Evolutionary conservation across 2,888 invertebrate species (phyloP), one percentile per base, ranked within the genome.

Genomic region (Aporophyla lueneburgensis): DNA sequence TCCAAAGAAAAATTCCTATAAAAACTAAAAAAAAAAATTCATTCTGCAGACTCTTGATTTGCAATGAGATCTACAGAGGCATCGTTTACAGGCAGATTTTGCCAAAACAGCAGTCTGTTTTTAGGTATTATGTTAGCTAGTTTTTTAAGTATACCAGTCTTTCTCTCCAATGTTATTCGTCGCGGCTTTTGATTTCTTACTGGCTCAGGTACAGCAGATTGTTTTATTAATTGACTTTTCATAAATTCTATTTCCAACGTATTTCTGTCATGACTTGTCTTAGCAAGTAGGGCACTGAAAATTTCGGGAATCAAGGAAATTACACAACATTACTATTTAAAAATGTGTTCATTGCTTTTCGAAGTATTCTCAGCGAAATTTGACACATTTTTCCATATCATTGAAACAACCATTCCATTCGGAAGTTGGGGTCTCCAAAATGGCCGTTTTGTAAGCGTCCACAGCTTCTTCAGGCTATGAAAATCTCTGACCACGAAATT

Each of bases 261-360:
- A 59, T 49, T 59, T 33, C 33, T 49, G 59, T 59, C 70, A 49
- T 70, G 70, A 53, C 21, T 69, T 40, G 58, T 59, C 58, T 58
- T 69, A 51, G 49, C 49, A 70, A 70, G 40, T 59, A 70, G 33
- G n/a, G n/a, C n/a, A n/a, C n/a, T n/a, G n/a, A n/a, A n/a, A n/a
- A n/a, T n/a, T n/a, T n/a, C n/a, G n/a, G n/a, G n/a, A n/a, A n/a
- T n/a, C n/a, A n/a, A n/a, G n/a, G n/a, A n/a, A n/a, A n/a, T n/a
- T n/a, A n/a, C n/a, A n/a, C n/a, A n/a, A n/a, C n/a, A n/a, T n/a
- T n/a, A n/a, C n/a, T n/a, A n/a, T n/a, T n/a, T n/a, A n/a, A n/a
- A n/a, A n/a, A n/a, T n/a, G n/a, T n/a, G n/a, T n/a, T n/a, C n/a
- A n/a, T n/a, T n/a, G n/a, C n/a, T n/a, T n/a, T n/a, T n/a, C n/a